These are phyloP conservation scores for Eucera pruinosa DNA, from an alignment of 2,888 invertebrate genomes.

Conservation along the genomic window DNA sequence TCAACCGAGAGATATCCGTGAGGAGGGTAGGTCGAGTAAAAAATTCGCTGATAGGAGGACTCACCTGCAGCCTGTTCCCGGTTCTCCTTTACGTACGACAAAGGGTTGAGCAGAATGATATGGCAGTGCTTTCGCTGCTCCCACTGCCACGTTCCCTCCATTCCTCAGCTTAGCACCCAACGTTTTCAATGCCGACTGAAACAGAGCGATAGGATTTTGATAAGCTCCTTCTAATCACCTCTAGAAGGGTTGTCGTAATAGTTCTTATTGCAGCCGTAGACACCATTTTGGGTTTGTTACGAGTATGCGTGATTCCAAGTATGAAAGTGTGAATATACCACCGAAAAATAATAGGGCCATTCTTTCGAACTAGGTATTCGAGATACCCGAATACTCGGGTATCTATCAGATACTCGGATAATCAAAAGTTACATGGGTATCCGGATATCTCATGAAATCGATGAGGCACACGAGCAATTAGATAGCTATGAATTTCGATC, in stretches of 20 bases:
- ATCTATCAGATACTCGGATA: too few species aligned
- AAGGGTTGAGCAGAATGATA: conserved; percentile 82
- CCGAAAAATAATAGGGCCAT: too few species aligned
- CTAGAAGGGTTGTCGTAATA: too few species aligned
- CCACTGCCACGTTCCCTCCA: conserved; percentile 83
- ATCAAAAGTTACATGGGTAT: too few species aligned
- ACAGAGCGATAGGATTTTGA: conserved; percentile 35
- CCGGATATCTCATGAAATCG: too few species aligned
- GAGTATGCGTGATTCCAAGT: too few species aligned
- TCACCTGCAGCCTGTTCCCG: conserved; percentile 81
- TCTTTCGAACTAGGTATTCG: too few species aligned
- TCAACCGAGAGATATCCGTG: conserved; percentile 32
- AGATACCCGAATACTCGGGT: too few species aligned
- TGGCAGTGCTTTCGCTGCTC: conserved; percentile 84
- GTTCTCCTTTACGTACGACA: conserved; percentile 80
- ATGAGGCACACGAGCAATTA: too few species aligned
- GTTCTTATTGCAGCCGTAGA: not conserved
- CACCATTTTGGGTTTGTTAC: not conserved
- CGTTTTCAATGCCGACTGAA: conserved; percentile 77
- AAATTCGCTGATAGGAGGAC: conserved; percentile 59
- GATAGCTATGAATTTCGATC: too few species aligned
- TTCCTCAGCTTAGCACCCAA: conserved; percentile 80
- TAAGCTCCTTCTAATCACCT: not conserved
- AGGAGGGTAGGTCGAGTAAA: conserved; percentile 32
- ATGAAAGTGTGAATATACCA: too few species aligned